Evolutionary conservation across 2,797 vertebrate species (phyloP).

Genomic region (Xenentodon cancila): DNA sequence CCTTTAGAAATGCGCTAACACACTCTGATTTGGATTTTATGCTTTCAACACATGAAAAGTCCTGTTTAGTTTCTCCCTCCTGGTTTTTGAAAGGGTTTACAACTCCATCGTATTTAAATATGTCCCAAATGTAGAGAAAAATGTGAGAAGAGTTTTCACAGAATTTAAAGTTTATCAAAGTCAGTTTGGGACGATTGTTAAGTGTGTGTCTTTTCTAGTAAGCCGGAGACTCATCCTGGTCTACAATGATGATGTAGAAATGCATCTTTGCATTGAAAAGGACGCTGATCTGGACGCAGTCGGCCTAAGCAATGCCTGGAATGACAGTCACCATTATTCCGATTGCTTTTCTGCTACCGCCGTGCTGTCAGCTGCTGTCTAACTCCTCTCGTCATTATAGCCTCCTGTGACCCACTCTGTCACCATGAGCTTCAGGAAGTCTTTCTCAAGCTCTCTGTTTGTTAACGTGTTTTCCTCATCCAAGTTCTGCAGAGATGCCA

Average conservation of each 20-base stretch:
- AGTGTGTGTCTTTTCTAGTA: too few relatives aligned
- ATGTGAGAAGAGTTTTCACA: too few relatives aligned
- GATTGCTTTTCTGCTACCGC: constrained; percentile 61
- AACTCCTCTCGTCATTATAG: background rate
- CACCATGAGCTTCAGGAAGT: constrained; percentile 39
- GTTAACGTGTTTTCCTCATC: background rate
- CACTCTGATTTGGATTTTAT: too few relatives aligned
- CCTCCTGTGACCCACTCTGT: background rate
- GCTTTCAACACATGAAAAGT: too few relatives aligned
- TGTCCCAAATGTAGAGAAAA: too few relatives aligned
- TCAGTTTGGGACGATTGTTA: too few relatives aligned
- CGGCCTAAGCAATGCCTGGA: constrained; percentile 43
- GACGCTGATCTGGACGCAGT: constrained; percentile 15
- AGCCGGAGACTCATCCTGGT: background rate
- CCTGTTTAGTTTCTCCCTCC: too few relatives aligned
- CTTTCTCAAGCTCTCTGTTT: constrained; percentile 18
- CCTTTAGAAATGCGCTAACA: too few relatives aligned
- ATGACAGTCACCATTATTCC: constrained; percentile 64
- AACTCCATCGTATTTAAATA: too few relatives aligned
- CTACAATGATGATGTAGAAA: too few relatives aligned
- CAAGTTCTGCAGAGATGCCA: background rate
- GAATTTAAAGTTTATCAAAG: too few relatives aligned
- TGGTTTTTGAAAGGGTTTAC: too few relatives aligned
- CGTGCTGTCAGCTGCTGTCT: constrained; percentile 35
- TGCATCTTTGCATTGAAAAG: background rate